Percentiles rank a stretch among this genome's conserved stretches.
Conservation (phyloP, 1,140 invertebrate genomes). For the Gonatopus flavifemur region DNA sequence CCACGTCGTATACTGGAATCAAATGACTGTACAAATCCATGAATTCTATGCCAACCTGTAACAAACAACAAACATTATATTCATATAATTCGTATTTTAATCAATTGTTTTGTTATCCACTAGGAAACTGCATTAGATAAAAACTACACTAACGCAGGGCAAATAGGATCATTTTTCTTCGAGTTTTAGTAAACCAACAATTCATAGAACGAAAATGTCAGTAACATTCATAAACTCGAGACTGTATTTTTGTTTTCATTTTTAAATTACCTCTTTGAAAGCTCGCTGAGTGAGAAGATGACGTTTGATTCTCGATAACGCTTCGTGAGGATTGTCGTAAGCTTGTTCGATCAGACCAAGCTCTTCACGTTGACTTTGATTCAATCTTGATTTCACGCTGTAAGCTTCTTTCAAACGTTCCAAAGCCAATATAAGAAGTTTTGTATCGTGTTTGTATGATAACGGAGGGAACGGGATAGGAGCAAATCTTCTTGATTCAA, state of each 20-base stretch:
- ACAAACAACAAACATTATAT: conserved; percentile 9
- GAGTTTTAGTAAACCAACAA: neutral
- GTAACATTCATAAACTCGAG: neutral
- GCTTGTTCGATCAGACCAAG: conserved; percentile 98
- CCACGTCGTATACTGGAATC: conserved; percentile 98
- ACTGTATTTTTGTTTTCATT: too few relatives aligned
- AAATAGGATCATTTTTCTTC: too few relatives aligned
- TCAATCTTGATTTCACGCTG: conserved; percentile 96
- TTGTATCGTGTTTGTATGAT: conserved; percentile 99
- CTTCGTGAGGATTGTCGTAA: conserved; percentile 99
- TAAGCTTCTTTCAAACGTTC: conserved; percentile 99
- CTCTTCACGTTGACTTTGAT: conserved; percentile 99
- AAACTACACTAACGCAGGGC: too few relatives aligned
- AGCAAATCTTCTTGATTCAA: conserved; percentile 96
- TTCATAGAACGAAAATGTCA: neutral
- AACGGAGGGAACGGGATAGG: conserved; percentile 99
- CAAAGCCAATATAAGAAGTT: conserved; percentile 93
- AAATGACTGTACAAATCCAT: conserved; percentile 99
- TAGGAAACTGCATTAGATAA: too few relatives aligned
- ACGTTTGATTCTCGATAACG: conserved; percentile 97
- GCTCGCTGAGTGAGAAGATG: conserved; percentile 97
- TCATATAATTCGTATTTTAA: too few relatives aligned
- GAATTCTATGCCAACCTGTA: conserved; percentile 94
- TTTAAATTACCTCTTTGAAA: conserved; percentile 93
- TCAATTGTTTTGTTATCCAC: too few relatives aligned